Conservation (phyloP, 2,797 vertebrate genomes). For the Sebastiscus albofasciatus region DNA sequence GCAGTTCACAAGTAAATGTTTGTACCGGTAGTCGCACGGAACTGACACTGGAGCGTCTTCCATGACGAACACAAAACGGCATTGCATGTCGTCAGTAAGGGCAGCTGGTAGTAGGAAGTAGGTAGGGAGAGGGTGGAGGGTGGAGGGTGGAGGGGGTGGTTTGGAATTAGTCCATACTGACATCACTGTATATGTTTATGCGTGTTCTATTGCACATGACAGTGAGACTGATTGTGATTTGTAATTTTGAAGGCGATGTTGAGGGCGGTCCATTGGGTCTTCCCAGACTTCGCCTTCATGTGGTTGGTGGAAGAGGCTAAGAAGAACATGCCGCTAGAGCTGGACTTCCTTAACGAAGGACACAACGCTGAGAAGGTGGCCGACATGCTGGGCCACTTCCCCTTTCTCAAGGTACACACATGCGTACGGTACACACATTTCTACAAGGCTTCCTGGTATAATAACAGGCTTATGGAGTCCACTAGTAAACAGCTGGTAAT, state of each 20-base stretch:
- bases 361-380: slow-evolving; percentile 92
- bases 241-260: slow-evolving; percentile 84
- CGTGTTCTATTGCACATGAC: not conserved
- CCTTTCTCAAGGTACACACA: slow-evolving; percentile 90
- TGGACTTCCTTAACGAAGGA: slow-evolving; percentile 96
- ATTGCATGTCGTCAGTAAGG: no score
- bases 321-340: slow-evolving; percentile 94
- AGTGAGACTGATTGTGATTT: not conserved
- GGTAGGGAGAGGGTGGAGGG: no score
- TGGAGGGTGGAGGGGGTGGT: fast-evolving
- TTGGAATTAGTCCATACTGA: not conserved
- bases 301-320: slow-evolving; percentile 98
- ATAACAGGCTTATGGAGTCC: not conserved
- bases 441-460: not conserved
- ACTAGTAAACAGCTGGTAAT: not conserved
- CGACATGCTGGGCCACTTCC: slow-evolving; percentile 87
- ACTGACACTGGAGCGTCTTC: no score
- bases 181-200: not conserved
- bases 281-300: slow-evolving; percentile 97
- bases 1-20: no score
- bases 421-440: not conserved
- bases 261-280: slow-evolving; percentile 89
- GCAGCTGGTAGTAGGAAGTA: no score
- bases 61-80: no score
- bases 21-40: no score